Base-by-base conservation (phyloP, 2,797 vertebrate genomes). In the Crocidura indochinensis region DNA sequence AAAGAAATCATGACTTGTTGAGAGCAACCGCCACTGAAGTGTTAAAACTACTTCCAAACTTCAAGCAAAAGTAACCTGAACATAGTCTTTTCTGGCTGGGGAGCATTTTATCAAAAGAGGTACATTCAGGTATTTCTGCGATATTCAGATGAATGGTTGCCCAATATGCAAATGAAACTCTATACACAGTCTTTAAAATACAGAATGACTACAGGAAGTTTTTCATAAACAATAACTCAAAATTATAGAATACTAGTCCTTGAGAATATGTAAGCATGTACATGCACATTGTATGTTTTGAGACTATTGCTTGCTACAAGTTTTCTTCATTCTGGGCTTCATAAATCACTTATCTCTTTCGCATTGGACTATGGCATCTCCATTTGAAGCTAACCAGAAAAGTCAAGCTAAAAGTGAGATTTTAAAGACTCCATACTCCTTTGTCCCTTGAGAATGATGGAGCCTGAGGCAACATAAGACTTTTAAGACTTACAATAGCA, bases 291-390 rank as follows among this genome's bases (percentile, higher is more conserved):
- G 47, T 78, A 44, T 51, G 3, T 22, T 51, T 51, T 51, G 8
- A 47, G 4, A 62, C 44, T 12, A 71, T 49, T 60, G 10, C 0
- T 77, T 83, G 51, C 38, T 69, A n/a, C 26, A 92, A 29, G 26
- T 20, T 85, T 47, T 85, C 24, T 90, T 31, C 26, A 46, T n/a
- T 49, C 65, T 87, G 7, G 10, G 29, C 74, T 91, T 56, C 69
- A 74, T 26, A 77, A 11, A 27, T 27, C 22, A 67, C 6, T n/a
- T 47, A 20, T 75, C 10, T 9, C n/a, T 11, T 91, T 84, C 46
- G 2, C 19, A 47, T n/a, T 22, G 62, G 17, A 29, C 27, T 88
- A 74, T 29, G 3, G 74, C 0, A 3, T 62, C 65, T 79, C 15
- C 56, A 9, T 84, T 24, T 67, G 71, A 47, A 72, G 24, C 29